Evolutionary conservation across 2,113 vertebrate genomes (phyloP).

Genomic region (Takifugu bimaculatus): DNA sequence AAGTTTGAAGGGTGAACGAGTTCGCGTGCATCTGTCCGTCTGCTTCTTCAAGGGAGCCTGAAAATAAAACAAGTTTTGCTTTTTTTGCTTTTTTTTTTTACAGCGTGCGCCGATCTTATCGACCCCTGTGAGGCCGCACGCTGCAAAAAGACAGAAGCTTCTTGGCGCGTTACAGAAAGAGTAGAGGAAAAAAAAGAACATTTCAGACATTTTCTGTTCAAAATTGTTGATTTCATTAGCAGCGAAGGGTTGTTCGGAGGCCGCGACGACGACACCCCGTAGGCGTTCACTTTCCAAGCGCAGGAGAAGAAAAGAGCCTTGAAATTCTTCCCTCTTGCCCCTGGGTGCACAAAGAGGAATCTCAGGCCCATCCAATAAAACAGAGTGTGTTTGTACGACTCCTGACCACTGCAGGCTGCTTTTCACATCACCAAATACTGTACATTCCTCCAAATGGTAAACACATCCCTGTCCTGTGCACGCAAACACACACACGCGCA

Average conservation of each 20-base stretch:
- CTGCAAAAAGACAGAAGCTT: slow-evolving; percentile 39
- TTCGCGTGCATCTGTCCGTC: too few relatives aligned
- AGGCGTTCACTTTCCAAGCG: neutral
- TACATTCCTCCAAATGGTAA: slow-evolving; percentile 73
- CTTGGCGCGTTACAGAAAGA: slow-evolving; percentile 25
- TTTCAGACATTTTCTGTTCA: too few relatives aligned
- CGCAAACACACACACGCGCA: slow-evolving; percentile 23
- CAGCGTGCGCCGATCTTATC: slow-evolving; percentile 16
- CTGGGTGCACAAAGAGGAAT: slow-evolving; percentile 21
- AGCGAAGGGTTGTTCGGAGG: too few relatives aligned
- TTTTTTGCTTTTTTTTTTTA: too few relatives aligned
- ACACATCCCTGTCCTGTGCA: slow-evolving; percentile 39
- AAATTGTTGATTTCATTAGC: too few relatives aligned
- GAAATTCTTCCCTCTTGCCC: slow-evolving; percentile 27
- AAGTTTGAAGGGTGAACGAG: too few relatives aligned
- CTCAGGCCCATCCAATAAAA: slow-evolving; percentile 56
- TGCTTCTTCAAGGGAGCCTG: too few relatives aligned
- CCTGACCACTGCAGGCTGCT: slow-evolving; percentile 56
- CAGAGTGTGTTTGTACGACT: slow-evolving; percentile 62
- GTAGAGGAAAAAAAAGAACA: too few relatives aligned
- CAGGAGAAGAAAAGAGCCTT: slow-evolving; percentile 21
- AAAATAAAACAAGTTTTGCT: too few relatives aligned
- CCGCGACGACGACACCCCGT: neutral
- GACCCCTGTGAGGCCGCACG: slow-evolving; percentile 32
- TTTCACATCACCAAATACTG: slow-evolving; percentile 72